Evolutionary conservation across 1,140 invertebrate species (phyloP).

Genomic region (Gryon sp.): DNA sequence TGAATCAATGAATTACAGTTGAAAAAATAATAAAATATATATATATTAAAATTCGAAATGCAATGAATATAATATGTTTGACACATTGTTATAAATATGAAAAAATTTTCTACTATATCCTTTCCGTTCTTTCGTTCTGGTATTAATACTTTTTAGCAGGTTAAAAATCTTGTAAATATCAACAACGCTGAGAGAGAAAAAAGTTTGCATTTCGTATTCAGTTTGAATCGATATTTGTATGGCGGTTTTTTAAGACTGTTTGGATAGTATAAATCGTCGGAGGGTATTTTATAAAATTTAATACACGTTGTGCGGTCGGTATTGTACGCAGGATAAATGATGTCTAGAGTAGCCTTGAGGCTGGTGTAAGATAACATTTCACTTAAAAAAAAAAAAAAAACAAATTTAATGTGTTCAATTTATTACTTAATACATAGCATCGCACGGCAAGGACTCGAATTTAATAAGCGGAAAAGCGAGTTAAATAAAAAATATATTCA

Average conservation of each 20-base stretch:
- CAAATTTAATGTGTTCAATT: constrained; percentile 58
- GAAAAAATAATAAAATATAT: too few relatives aligned
- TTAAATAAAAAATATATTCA: constrained; percentile 26
- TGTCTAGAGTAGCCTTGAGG: constrained; percentile 58
- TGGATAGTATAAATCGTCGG: constrained; percentile 51
- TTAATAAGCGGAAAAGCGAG: constrained; percentile 29
- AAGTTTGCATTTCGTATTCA: constrained; percentile 29
- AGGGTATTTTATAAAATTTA: constrained; percentile 56
- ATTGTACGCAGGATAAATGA: constrained; percentile 55
- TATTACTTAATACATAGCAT: constrained; percentile 56
- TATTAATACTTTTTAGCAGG: too few relatives aligned
- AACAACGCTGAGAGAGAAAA: too few relatives aligned
- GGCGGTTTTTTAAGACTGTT: constrained; percentile 12
- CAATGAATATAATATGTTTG: too few relatives aligned
- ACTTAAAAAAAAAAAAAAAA: constrained; percentile 47
- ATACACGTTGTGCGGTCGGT: constrained; percentile 54
- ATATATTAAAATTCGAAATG: too few relatives aligned
- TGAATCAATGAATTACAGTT: too few relatives aligned
- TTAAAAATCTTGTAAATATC: too few relatives aligned
- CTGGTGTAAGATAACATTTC: constrained; percentile 54
- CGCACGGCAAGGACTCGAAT: constrained; percentile 17
- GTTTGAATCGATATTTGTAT: constrained; percentile 51
- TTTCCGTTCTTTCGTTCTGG: too few relatives aligned
- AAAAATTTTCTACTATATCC: too few relatives aligned
- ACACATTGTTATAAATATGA: too few relatives aligned